Conservation (phyloP, 2,888 invertebrate genomes). For the Rosalia funebris region DNA sequence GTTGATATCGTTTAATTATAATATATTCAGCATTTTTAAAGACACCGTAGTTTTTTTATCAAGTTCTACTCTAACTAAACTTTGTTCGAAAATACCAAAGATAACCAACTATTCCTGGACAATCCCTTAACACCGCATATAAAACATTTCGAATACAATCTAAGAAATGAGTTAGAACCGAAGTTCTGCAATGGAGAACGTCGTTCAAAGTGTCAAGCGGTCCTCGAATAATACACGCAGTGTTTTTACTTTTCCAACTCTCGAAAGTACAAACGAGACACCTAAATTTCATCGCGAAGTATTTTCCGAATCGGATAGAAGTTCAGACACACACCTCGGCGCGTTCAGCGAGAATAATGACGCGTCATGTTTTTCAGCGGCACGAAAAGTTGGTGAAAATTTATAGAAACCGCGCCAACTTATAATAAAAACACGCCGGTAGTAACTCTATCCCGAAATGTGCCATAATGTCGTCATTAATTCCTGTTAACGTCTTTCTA, state of each 20-base stretch:
- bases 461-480: constrained; percentile 54
- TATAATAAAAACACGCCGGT: constrained; percentile 32
- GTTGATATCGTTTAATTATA: no score
- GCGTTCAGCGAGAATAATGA: constrained; percentile 6
- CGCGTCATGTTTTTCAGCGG: constrained; percentile 18
- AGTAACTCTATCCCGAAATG: constrained; percentile 33
- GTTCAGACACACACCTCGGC: not conserved
- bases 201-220: no score
- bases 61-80: no score
- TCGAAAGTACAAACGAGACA: not conserved
- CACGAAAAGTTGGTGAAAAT: constrained; percentile 19
- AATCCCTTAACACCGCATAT: no score
- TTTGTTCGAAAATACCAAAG: no score
- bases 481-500: constrained; percentile 56
- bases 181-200: no score
- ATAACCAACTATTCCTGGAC: no score
- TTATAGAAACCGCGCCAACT: constrained; percentile 25
- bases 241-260: not conserved
- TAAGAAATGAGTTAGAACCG: no score
- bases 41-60: no score
- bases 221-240: no score
- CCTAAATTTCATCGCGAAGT: not conserved
- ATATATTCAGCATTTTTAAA: no score
- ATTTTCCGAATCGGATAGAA: not conserved
- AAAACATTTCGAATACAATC: no score